Conservation (phyloP, 2,888 invertebrate species). For the Epinotia brunnichana region DNA sequence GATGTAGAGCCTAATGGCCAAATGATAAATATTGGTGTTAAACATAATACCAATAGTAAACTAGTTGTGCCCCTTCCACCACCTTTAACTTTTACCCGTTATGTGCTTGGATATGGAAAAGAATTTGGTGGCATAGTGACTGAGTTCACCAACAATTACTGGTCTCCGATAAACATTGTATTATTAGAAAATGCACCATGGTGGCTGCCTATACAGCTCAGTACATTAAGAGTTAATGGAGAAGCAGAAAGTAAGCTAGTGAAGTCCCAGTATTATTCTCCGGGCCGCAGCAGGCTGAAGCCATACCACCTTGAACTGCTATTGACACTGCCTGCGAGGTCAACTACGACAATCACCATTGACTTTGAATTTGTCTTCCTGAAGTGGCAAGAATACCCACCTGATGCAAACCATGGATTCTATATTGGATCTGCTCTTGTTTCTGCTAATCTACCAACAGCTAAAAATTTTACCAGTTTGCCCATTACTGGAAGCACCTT, state of each 20-base stretch:
- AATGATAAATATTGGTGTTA: conserved; percentile 88
- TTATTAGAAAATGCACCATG: conserved; percentile 96
- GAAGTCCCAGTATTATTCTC: conserved; percentile 84
- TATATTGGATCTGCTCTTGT: conserved; percentile 96
- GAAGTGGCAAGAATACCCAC: conserved; percentile 99
- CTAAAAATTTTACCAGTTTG: conserved; percentile 90
- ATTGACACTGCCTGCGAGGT: conserved; percentile 90
- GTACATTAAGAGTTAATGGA: conserved; percentile 90
- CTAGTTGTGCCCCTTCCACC: conserved; percentile 82
- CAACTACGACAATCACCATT: conserved; percentile 91
- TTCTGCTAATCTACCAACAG: conserved; percentile 89
- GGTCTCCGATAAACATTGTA: conserved; percentile 89
- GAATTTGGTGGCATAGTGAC: conserved; percentile 95
- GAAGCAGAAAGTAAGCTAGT: conserved; percentile 83
- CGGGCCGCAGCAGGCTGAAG: conserved; percentile 92
- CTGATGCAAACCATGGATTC: conserved; percentile 99
- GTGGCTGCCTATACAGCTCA: conserved; percentile 95
- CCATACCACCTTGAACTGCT: conserved; percentile 95
- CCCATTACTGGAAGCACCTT: conserved; percentile 89
- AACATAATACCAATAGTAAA: conserved; percentile 75
- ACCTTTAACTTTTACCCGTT: conserved; percentile 91
- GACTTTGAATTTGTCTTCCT: conserved; percentile 98
- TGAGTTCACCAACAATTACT: conserved; percentile 91
- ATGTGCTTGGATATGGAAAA: conserved; percentile 95
- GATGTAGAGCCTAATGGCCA: conserved; percentile 83